phyloP scores from a whole-genome alignment of 2,888 invertebrate species.

The Heterodera filipjevi region DNA sequence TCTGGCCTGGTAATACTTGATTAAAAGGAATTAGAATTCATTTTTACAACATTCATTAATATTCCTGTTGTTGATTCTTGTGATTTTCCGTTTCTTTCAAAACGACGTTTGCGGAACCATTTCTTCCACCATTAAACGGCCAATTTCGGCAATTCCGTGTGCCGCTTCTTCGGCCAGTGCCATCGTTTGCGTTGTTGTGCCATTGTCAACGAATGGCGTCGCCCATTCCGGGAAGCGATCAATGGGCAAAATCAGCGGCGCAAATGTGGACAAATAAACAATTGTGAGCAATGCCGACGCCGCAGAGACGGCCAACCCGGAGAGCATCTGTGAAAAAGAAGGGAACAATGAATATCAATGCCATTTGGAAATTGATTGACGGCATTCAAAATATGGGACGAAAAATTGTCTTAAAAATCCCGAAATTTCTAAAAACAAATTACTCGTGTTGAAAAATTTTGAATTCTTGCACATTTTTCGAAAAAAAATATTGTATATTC shows the following conservation, averaged over 20 bases:
- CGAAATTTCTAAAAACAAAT: too few species aligned
- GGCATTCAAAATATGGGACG: too few species aligned
- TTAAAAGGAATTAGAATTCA: too few species aligned
- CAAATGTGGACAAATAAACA: constrained; percentile 35
- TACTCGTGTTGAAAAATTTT: too few species aligned
- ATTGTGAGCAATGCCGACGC: constrained; percentile 29
- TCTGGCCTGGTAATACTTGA: too few species aligned
- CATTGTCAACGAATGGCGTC: background rate
- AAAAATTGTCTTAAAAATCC: too few species aligned
- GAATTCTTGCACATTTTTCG: too few species aligned
- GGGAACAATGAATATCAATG: constrained; percentile 12
- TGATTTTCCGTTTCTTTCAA: too few species aligned
- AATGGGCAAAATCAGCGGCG: constrained; percentile 37
- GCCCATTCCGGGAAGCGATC: constrained; percentile 36
- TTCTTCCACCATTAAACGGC: background rate
- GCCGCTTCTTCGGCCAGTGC: background rate
- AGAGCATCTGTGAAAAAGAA: constrained; percentile 33
- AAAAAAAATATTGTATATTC: too few species aligned
- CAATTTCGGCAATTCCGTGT: background rate
- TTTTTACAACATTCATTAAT: too few species aligned
- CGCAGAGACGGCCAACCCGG: constrained; percentile 36
- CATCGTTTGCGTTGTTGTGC: too few species aligned
- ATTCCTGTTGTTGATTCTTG: too few species aligned
- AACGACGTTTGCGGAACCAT: background rate
- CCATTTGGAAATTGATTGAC: background rate